These are phyloP conservation scores for Alectoris magna DNA, from an alignment of 2,797 vertebrate species.

Conservation along the genomic window DNA sequence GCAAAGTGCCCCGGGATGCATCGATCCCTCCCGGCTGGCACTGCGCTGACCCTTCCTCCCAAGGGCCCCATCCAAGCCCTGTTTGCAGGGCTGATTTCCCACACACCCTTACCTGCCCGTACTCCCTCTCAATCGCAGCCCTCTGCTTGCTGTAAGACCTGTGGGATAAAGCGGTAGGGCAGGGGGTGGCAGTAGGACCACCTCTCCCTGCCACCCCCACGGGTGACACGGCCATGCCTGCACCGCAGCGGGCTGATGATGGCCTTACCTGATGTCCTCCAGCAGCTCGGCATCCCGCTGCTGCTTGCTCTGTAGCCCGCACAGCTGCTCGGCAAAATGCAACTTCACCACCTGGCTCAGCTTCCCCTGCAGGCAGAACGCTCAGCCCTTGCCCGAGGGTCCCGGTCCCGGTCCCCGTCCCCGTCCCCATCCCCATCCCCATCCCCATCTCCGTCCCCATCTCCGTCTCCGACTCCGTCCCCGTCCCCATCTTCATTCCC, in stretches of 20 bases:
- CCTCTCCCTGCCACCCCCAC: accelerated
- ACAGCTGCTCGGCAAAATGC: conserved; percentile 87
- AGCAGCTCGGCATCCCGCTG: conserved; percentile 88
- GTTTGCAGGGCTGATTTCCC: accelerated
- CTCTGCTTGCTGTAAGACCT: conserved; percentile 92
- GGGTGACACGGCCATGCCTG: background rate
- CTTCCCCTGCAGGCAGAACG: conserved; percentile 79
- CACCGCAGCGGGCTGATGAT: background rate
- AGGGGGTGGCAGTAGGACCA: background rate
- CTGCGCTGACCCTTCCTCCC: background rate
- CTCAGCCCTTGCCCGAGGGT: background rate
- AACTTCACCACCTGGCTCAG: conserved; percentile 89
- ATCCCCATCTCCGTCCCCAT: no score
- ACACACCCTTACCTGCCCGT: conserved; percentile 84
- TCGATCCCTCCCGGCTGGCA: accelerated
- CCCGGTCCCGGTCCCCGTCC: background rate
- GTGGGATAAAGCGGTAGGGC: background rate
- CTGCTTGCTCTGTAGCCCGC: conserved; percentile 85
- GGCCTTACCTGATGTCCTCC: conserved; percentile 88
- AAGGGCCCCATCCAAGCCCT: background rate
- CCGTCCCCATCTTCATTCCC: accelerated
- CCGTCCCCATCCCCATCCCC: no score
- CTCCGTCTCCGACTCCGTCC: no score
- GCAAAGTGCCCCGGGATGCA: background rate
- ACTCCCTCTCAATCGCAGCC: conserved; percentile 88